Evolutionary conservation across 2,888 invertebrate species (phyloP), one percentile per base, ranked within the genome.

Genomic region (Elmis aenea): DNA sequence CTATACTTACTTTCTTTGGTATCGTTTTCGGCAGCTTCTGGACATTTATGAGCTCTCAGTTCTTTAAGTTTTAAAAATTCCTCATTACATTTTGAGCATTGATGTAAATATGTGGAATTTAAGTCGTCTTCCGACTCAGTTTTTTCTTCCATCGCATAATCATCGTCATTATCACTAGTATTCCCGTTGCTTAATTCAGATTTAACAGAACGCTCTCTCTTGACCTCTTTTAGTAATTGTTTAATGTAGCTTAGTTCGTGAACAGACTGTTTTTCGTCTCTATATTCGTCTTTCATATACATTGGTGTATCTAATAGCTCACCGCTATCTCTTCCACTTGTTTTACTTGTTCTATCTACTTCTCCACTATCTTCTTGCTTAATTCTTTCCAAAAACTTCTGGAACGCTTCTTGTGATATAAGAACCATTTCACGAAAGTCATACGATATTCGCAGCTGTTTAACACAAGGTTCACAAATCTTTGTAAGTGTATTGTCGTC

Each of bases 391-490:
- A 16, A 11, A 13, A 28, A 29, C 3, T 39, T 34, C 16, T 29
- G 11, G 38, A 56, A 46, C 13, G 48, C 43, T 31, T 51, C 54
- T 38, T 59, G 54, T 2, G 57, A 52, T 13, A 28, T 31, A 6
- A 53, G 34, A 2, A 59, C 51, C 40, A 50, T 56, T 36, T 51
- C 44, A 23, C 45, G 48, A 31, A 61, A 61, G 16, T 51, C 42
- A 33, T 53, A 58, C 1, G 53, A 35, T 12, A 46, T 38, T 14
- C 45, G 44, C 13, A 58, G 29, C 24, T 51, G 42, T 26, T 42
- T 43, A 14, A 53, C 16, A 28, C 58, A 58, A 10, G 38, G 8
- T 8, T 24, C 26, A 27, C 58, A 58, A 26, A 58, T 48, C 33
- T 48, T 37, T 44, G 48, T 52, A 3, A 30, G 24, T 4, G 44